Base-by-base conservation (phyloP, 92 coral and sea anemone genomes). In the Zoanthus gigantus region DNA sequence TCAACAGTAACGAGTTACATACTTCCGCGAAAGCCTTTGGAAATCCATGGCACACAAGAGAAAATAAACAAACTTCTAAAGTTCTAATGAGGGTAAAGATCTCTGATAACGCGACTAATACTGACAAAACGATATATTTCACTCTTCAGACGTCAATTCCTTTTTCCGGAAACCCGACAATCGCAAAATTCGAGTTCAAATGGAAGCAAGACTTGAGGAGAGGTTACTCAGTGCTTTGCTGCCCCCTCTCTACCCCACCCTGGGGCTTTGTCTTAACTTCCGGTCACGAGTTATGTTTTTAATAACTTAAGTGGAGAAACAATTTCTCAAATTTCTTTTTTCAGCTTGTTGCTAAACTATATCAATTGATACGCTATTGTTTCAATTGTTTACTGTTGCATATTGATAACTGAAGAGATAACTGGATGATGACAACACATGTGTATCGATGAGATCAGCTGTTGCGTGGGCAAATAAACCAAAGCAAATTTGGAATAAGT, bases 161-260 rank as follows among this genome's bases (percentile, higher is more conserved):
- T 60, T 66, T 46, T 81, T 81, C 85, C 85, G 85, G 85, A 81
- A 81, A 81, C 74, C 56, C 47, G 74, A 50, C 85, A 46, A 45
- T 81, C 75, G 75, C 42, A 68, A 47, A 79, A 42, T 30, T 80
- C 72, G 73, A 80, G 61, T 65, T 17, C 58, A 44, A 73, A n/a
- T 63, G 8, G 74, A 80, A 18, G 30, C 23, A 11, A 65, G 18
- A 23, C 57, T 15, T 31, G 37, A 45, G 60, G 76, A 8, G 75
- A 28, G 85, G 85, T 48, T 63, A 81, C 85, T 50, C 61, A 67
- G 85, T 54, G 63, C 34, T 52, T 66, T 46, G 52, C 74, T 75
- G 63, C 85, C 85, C 73, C 76, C 85, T 81, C 85, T 47, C 85
- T 66, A 81, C 85, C 85, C 85, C 85, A 68, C 85, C 85, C 85